A percentile compares a stretch with the other conserved stretches of the same genome.
Conservation (phyloP, 2,797 vertebrate genomes). For the Crax fasciolata region DNA sequence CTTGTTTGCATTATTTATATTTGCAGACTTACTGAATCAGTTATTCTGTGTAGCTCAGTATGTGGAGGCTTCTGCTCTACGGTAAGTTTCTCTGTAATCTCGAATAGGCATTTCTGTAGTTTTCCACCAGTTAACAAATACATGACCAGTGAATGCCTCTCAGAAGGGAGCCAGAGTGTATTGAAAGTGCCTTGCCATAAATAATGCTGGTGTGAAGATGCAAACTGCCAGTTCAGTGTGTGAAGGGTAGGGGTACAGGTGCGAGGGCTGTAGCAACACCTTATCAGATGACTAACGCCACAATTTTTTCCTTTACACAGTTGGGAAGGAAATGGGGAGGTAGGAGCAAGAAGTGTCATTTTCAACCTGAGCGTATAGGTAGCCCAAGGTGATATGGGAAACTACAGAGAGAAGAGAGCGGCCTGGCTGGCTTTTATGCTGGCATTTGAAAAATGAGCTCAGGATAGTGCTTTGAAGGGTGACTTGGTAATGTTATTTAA, state of each 20-base stretch:
- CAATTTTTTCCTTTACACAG: background rate
- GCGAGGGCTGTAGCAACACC: background rate
- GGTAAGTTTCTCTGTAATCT: background rate
- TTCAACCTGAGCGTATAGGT: background rate
- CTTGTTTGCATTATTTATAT: background rate
- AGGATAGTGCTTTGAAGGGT: slow-evolving; percentile 31
- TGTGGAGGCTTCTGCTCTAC: background rate
- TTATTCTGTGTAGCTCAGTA: background rate
- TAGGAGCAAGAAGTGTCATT: background rate
- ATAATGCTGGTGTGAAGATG: background rate
- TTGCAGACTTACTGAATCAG: background rate
- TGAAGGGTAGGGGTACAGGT: background rate
- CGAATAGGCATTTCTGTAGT: background rate
- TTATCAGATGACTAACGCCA: background rate
- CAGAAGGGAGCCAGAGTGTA: background rate
- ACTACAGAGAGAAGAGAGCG: background rate
- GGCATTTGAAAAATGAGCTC: slow-evolving; percentile 46
- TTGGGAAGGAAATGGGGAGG: background rate
- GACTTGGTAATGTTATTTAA: background rate
- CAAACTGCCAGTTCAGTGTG: background rate
- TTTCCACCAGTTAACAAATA: background rate
- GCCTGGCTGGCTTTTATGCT: background rate
- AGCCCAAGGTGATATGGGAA: background rate
- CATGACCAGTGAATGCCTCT: background rate
- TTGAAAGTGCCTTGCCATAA: background rate